These are phyloP conservation scores for Dendroctonus valens DNA, from an alignment of 1,140 invertebrate genomes.

Conservation along the genomic window DNA sequence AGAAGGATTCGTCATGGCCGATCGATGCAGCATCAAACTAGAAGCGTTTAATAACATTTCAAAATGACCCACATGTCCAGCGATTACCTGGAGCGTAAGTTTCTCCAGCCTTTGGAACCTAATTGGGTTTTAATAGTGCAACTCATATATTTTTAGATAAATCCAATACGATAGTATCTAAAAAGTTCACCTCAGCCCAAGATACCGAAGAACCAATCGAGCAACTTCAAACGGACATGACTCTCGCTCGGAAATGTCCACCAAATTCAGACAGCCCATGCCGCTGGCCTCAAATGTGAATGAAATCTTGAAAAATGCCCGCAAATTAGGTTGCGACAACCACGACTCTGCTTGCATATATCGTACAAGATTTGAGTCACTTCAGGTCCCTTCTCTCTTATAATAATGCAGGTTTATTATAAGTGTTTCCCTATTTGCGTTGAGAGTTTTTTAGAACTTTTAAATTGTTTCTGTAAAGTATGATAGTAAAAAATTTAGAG, in stretches of 20 bases:
- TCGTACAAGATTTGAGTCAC: conserved; percentile 60
- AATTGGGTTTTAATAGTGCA: background rate
- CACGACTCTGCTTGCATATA: conserved; percentile 92
- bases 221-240: conserved; percentile 93
- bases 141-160: conserved; percentile 70
- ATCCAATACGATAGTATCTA: conserved; percentile 69
- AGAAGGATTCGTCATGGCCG: conserved; percentile 90
- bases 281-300: conserved; percentile 88
- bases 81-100: conserved; percentile 60
- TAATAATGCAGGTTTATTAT: background rate
- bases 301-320: conserved; percentile 94
- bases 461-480: too few relatives aligned
- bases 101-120: too few relatives aligned
- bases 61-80: conserved; percentile 80
- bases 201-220: conserved; percentile 73
- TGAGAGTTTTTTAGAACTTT: background rate
- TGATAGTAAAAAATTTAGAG: too few relatives aligned
- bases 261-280: conserved; percentile 85
- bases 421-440: conserved; percentile 1
- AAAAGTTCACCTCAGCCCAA: conserved; percentile 67
- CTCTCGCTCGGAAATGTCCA: conserved; percentile 82
- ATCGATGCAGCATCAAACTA: conserved; percentile 83
- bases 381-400: background rate
- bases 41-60: conserved; percentile 89
- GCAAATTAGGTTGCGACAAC: conserved; percentile 87